These are phyloP conservation scores for Acrobasis suavella DNA, from an alignment of 2,888 invertebrate genomes.

Conservation along the genomic window DNA sequence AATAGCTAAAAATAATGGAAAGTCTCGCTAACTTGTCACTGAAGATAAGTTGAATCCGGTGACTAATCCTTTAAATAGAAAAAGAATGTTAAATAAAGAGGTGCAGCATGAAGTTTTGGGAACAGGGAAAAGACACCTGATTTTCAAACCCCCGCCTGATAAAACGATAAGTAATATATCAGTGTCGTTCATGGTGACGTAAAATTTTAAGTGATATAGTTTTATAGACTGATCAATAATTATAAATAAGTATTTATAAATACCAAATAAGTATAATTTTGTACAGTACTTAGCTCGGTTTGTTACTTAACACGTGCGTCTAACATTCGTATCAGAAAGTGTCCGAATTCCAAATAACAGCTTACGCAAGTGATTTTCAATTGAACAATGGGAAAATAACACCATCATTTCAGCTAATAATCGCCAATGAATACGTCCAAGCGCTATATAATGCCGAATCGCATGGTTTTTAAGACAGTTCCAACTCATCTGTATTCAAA, in stretches of 20 bases:
- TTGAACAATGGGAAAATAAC: constrained; percentile 18
- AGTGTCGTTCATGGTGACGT: constrained; percentile 56
- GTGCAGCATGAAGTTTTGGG: constrained; percentile 27
- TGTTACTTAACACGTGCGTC: constrained; percentile 3
- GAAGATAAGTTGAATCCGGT: not conserved
- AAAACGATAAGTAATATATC: constrained; percentile 61
- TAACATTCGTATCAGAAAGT: not conserved
- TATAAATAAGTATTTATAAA: not conserved
- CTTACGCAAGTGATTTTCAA: constrained; percentile 13
- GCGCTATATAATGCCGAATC: constrained; percentile 9
- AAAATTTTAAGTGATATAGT: constrained; percentile 15
- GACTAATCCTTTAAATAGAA: not conserved
- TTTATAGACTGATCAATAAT: constrained; percentile 12
- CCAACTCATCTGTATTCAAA: not conserved
- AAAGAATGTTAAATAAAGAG: not conserved
- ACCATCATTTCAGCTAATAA: constrained; percentile 17
- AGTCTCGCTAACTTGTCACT: not conserved
- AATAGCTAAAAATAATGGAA: not conserved
- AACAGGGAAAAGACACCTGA: constrained; percentile 51
- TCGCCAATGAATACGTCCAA: not conserved
- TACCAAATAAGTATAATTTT: not conserved
- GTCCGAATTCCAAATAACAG: not conserved
- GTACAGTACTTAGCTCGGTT: not conserved
- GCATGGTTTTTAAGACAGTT: not conserved
- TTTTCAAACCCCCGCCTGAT: constrained; percentile 53